Evolutionary conservation across 1,140 invertebrate genomes (phyloP).

Genomic region (Hyles euphorbiae): DNA sequence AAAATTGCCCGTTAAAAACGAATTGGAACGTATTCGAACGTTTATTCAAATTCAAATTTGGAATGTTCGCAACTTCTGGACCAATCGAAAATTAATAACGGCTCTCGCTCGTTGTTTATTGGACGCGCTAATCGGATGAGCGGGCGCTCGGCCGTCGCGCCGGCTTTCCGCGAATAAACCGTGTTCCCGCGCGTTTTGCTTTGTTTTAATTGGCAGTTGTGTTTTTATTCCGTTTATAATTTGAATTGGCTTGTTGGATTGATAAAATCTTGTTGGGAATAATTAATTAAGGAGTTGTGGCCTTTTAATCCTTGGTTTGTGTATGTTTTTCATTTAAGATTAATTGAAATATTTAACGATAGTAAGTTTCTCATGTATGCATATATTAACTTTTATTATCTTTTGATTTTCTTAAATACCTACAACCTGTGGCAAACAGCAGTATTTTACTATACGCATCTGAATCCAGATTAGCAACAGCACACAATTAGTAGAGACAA

Average conservation of each 20-base stretch:
- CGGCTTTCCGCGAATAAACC: constrained; percentile 47
- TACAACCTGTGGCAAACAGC: no score
- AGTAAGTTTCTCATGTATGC: no score
- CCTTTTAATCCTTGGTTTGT: no score
- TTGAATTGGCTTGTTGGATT: constrained; percentile 9
- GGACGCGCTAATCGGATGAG: constrained; percentile 54
- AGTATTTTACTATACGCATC: no score
- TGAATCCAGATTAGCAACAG: no score
- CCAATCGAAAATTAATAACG: constrained; percentile 63
- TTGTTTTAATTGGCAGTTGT: constrained; percentile 22
- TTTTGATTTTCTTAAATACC: no score
- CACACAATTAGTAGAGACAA: no score
- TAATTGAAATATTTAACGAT: no score
- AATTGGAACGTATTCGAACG: constrained; percentile 1
- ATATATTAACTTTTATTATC: no score
- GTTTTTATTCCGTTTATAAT: constrained; percentile 20
- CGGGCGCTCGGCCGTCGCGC: constrained; percentile 29
- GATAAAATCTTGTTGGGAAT: no score
- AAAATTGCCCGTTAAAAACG: neutral
- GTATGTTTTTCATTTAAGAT: no score
- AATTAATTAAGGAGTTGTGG: no score
- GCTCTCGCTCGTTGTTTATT: constrained; percentile 50
- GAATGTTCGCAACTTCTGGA: constrained; percentile 35
- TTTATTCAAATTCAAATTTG: constrained; percentile 22
- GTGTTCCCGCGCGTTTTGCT: constrained; percentile 28